Base-by-base conservation (phyloP, 2,113 vertebrate species). In the Thamnaconus septentrionalis region DNA sequence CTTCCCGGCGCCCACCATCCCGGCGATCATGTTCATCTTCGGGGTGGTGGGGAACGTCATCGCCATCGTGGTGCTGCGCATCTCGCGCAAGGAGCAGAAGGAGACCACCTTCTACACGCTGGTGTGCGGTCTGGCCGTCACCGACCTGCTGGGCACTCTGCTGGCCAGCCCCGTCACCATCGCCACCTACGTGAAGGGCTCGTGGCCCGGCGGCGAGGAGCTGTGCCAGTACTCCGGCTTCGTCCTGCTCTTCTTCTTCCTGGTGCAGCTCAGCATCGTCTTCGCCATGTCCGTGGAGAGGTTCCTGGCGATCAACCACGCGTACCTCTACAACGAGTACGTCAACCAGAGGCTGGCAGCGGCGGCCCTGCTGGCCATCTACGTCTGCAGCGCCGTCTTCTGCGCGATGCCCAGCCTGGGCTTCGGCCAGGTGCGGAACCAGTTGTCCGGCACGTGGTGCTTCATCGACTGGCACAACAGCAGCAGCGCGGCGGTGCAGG, bases 241-340 rank as follows among this genome's bases (percentile, higher is more conserved):
- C 91, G 94, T 98, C 79, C 94, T 99, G 11, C 94, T 99, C 69
- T 97, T 98, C 84, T 99, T 99, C 53, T 94, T 96, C 57, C 85
- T 96, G 39, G 94, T 93, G 1, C 96, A 96, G n/a, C 94, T 99
- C 64, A 94, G 94, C 85, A 98, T 98, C 73, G 94, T 99, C 73
- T 98, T 96, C 18, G 94, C 95, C 51, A 98, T 99, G 97, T 98
- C 96, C 0, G 91, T 98, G 54, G 97, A 99, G 88, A 91, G 97
- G 64, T 99, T 95, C 87, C 74, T 99, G 88, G 97, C 97, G 52
- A 99, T 99, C 77, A 98, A 99, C 86, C 96, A 99, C 77, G 96
- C 97, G 12, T 98, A 96, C 70, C 95, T 98, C 90, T 98, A 99
- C 87, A 97, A 91, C 86, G 91, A 94, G 69, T 94, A 95, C 0